Percentiles rank a stretch among this genome's conserved stretches.
These are phyloP conservation scores for Sebastes reedi DNA, from an alignment of 2,797 vertebrate genomes.

Conservation along the genomic window DNA sequence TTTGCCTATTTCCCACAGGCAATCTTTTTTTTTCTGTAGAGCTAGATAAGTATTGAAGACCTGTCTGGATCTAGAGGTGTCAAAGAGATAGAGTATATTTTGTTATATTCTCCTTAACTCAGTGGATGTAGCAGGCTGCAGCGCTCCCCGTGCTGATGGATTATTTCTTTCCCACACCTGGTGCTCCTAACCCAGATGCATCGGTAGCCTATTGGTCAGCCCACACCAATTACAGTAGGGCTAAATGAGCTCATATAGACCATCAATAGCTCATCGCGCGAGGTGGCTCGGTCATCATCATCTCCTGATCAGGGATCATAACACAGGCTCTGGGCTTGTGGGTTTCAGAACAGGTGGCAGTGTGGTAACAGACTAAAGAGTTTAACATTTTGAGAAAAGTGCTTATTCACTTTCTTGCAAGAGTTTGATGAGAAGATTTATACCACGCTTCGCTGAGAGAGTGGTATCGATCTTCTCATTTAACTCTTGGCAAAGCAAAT, in stretches of 20 bases:
- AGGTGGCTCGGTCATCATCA: constrained; percentile 27
- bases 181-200: constrained; percentile 26
- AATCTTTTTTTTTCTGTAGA: background rate
- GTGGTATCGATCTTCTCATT: background rate
- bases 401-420: background rate
- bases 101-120: constrained; percentile 29
- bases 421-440: background rate
- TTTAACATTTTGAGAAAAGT: background rate
- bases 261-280: constrained; percentile 47
- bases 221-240: constrained; percentile 30
- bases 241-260: constrained; percentile 54
- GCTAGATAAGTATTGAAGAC: constrained; percentile 24
- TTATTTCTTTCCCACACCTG: constrained; percentile 51
- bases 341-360: background rate
- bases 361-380: background rate
- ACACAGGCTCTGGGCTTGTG: background rate
- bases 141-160: constrained; percentile 60
- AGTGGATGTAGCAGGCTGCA: constrained; percentile 17
- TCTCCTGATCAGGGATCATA: constrained; percentile 15
- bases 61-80: constrained; percentile 9
- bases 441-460: accelerated
- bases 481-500: background rate
- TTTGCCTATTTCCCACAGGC: background rate
- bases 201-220: constrained; percentile 26
- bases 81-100: constrained; percentile 14